A percentile compares a stretch with the other conserved stretches of the same genome.
phyloP scores from a whole-genome alignment of 2,113 vertebrate genomes.

The Alethe diademata region DNA sequence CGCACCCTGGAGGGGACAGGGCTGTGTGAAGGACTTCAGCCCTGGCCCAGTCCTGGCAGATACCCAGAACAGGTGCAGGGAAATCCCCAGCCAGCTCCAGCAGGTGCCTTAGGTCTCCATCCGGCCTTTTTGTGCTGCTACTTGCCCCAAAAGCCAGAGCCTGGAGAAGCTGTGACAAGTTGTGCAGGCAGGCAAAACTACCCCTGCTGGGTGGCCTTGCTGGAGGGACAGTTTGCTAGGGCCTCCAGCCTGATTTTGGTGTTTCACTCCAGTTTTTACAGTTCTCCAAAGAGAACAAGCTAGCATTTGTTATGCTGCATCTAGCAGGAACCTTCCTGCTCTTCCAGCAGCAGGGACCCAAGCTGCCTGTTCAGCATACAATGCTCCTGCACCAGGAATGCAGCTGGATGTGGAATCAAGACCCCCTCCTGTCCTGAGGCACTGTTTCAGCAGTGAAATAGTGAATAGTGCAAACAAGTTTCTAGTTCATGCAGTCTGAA shows the following conservation, averaged over 20 bases:
- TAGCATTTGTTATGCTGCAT: neutral
- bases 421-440: neutral
- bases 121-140: neutral
- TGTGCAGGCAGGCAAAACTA: neutral
- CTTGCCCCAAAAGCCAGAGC: neutral
- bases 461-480: neutral
- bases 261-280: neutral
- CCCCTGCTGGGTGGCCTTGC: neutral
- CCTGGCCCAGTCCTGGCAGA: neutral
- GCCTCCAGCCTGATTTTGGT: neutral
- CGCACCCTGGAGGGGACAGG: neutral
- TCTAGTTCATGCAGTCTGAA: neutral
- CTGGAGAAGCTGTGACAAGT: neutral
- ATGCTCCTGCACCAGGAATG: neutral
- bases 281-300: neutral
- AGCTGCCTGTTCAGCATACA: rapidly evolving
- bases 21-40: neutral
- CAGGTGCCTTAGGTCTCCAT: neutral
- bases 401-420: neutral
- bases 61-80: rapidly evolving
- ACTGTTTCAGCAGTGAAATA: neutral
- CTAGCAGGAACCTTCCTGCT: neutral
- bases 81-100: neutral
- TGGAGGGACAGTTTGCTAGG: neutral
- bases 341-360: neutral